Conservation (phyloP, 2,888 invertebrate genomes). For the Plusia festucae region DNA sequence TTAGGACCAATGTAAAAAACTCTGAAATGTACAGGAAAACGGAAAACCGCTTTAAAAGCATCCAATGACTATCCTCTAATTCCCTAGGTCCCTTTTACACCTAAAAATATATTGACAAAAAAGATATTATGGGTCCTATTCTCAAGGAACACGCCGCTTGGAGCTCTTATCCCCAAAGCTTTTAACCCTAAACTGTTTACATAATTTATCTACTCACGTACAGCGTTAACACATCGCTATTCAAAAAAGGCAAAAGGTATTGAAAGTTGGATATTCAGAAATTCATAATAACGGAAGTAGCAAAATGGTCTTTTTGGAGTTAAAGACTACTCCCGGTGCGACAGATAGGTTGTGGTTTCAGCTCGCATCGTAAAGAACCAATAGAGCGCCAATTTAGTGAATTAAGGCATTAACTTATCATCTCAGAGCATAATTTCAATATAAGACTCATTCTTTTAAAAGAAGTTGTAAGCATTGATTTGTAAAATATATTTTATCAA, state of each 20-base stretch:
- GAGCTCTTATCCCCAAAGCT: slow-evolving; percentile 15
- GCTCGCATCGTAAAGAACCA: too few relatives aligned
- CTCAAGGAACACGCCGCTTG: slow-evolving; percentile 19
- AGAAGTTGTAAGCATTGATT: too few relatives aligned
- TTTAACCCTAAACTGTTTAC: slow-evolving; percentile 40
- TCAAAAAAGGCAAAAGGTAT: slow-evolving; percentile 39
- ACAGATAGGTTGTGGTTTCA: too few relatives aligned
- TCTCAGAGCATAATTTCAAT: too few relatives aligned
- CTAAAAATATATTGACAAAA: background rate
- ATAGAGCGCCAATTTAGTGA: too few relatives aligned
- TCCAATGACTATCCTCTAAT: background rate
- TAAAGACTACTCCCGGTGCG: too few relatives aligned
- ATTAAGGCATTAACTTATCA: too few relatives aligned
- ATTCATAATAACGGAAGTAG: background rate
- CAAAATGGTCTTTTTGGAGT: background rate
- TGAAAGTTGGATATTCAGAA: slow-evolving; percentile 20
- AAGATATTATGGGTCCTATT: slow-evolving; percentile 10
- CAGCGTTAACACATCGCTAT: slow-evolving; percentile 42
- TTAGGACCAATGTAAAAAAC: too few relatives aligned
- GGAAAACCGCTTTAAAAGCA: too few relatives aligned
- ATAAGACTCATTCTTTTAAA: too few relatives aligned
- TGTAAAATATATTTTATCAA: too few relatives aligned
- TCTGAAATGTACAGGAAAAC: too few relatives aligned
- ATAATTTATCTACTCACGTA: slow-evolving; percentile 26
- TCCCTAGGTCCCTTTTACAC: background rate